Evolutionary conservation across 2,888 invertebrate species (phyloP).

Genomic region (Stenodera caucasica): DNA sequence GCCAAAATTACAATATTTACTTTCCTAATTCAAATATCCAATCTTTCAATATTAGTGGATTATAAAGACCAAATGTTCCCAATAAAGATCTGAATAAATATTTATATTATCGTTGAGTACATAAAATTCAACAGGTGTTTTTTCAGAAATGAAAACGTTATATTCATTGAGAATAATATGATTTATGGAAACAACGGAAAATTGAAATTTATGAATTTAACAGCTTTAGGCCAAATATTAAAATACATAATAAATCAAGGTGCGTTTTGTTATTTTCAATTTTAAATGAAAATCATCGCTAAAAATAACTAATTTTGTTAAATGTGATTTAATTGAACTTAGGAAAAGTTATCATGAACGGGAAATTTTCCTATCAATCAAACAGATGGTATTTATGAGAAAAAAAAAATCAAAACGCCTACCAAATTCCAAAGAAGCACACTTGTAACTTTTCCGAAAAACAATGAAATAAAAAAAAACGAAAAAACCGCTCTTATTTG

Average conservation of each 20-base stretch:
- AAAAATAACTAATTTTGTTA: slow-evolving; percentile 37
- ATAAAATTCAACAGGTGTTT: slow-evolving; percentile 19
- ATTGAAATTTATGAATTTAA: not conserved
- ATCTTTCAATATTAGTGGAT: not conserved
- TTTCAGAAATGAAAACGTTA: not conserved
- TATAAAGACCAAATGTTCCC: not conserved
- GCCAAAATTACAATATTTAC: not conserved
- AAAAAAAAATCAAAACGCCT: slow-evolving; percentile 39
- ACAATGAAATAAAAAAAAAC: not conserved
- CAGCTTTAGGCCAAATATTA: not conserved
- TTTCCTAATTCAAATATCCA: not conserved
- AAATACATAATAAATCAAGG: not conserved
- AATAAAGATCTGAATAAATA: slow-evolving; percentile 3
- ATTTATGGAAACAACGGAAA: not conserved
- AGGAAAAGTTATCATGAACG: not conserved
- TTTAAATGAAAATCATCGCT: slow-evolving; percentile 39
- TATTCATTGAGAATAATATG: not conserved
- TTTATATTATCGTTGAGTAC: not conserved
- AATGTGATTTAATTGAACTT: slow-evolving; percentile 26
- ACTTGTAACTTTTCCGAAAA: slow-evolving; percentile 19
- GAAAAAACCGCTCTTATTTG: slow-evolving; percentile 13
- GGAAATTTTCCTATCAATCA: not conserved
- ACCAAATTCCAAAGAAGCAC: slow-evolving; percentile 50
- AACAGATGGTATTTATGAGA: slow-evolving; percentile 16
- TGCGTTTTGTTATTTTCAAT: slow-evolving; percentile 10